phyloP scores from a whole-genome alignment of 2,888 invertebrate species.

The Amitus sp. region DNA sequence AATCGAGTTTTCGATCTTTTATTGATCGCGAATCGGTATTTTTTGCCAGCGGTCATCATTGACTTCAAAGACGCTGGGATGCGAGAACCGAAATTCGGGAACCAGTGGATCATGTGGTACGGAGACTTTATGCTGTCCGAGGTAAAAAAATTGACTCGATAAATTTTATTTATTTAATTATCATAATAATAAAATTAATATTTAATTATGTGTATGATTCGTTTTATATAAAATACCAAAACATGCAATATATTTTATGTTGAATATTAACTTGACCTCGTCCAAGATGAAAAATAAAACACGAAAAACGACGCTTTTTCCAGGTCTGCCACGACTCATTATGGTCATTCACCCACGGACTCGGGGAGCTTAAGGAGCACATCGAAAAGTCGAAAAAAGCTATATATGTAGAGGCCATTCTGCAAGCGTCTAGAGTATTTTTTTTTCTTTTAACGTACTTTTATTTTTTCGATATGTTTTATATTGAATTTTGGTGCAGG shows the following conservation, averaged over 20 bases:
- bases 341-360: slow-evolving; percentile 46
- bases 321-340: slow-evolving; percentile 49
- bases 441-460: no score
- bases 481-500: slow-evolving; percentile 29
- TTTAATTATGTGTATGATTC: no score
- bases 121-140: slow-evolving; percentile 58
- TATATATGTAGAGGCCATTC: slow-evolving; percentile 42
- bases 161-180: no score
- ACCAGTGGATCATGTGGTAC: slow-evolving; percentile 62
- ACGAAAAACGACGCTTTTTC: neutral
- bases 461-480: slow-evolving; percentile 4
- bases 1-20: no score
- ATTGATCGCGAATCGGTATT: no score
- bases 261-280: no score
- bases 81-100: slow-evolving; percentile 54
- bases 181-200: no score
- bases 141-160: slow-evolving; percentile 44
- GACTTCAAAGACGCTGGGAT: slow-evolving; percentile 57
- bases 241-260: no score
- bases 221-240: no score
- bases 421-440: slow-evolving; percentile 53
- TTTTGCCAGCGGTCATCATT: slow-evolving; percentile 52
- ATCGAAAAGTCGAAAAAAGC: slow-evolving; percentile 42
- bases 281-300: no score
- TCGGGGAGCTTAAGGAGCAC: slow-evolving; percentile 46